Base-by-base conservation (phyloP, 1,140 invertebrate genomes). In the Dreissena polymorpha region DNA sequence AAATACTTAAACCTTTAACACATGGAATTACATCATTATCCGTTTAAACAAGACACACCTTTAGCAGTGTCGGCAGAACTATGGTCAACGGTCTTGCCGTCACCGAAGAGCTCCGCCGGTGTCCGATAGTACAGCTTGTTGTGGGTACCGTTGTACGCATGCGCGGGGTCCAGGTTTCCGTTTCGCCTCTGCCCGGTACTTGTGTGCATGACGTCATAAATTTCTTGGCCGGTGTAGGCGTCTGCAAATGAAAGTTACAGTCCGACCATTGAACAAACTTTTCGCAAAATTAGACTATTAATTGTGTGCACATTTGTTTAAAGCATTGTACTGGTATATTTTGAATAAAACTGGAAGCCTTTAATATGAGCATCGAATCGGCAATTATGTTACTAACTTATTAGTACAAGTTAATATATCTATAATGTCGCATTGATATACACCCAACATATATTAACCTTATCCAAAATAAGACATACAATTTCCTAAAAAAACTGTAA, bases 141-240 rank as follows among this genome's bases (percentile, higher is more conserved):
- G 84, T 85, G 57, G 0, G 84, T 86, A 14, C 90, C 90, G 72
- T 89, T 87, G 64, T 64, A 91, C 12, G 89, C 89, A 8, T 64
- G 89, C 39, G 71, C 80, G 0, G 27, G 0, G 8, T 53, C 83
- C 1, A 85, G 68, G 60, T 83, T 82, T 18, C 88, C 88, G 83
- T 86, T 83, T n/a, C 88, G 16, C 6, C 6, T 23, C 27, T 80
- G 57, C 57, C 57, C 57, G 16, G 16, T 18, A 23, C 16, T n/a
- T 18, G 16, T 60, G 57, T 60, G 57, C 6, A 23, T 3, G 16
- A 23, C 21, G 16, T 18, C 16, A 60, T 60, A 60, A 60, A 60
- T 60, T 23, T 3, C 57, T 18, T 2, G 57, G 21, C 57, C 57
- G 6, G 16, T 23, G 21, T 2, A 6, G 2, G 57, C 57, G 6